A percentile compares a stretch with the other conserved stretches of the same genome.
phyloP scores from a whole-genome alignment of 2,888 invertebrate species.

The Dioctria rufipes region DNA sequence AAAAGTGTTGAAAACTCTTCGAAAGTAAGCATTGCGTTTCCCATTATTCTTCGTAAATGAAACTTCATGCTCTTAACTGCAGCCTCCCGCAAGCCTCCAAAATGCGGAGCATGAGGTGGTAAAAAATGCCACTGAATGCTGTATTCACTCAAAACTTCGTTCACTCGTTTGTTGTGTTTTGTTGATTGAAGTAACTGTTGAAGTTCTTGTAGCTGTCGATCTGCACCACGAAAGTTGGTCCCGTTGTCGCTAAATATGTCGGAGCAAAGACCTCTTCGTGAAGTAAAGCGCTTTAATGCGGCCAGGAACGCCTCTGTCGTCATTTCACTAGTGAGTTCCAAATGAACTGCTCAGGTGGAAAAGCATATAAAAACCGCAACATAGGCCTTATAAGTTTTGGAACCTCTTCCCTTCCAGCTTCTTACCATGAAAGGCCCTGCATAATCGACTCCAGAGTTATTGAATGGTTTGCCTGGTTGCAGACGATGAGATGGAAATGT shows the following conservation, averaged over 20 bases:
- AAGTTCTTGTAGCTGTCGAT: constrained; percentile 54
- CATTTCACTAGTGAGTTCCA: constrained; percentile 40
- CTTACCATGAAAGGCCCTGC: constrained; percentile 47
- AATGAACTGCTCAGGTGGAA: too few relatives aligned
- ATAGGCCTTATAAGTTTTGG: too few relatives aligned
- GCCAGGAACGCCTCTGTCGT: constrained; percentile 61
- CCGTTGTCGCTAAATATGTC: constrained; percentile 39
- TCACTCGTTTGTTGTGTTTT: background rate
- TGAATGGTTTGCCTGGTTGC: constrained; percentile 45
- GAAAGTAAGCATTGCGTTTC: background rate
- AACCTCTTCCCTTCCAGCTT: constrained; percentile 13
- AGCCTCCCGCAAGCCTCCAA: constrained; percentile 48
- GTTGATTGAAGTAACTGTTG: background rate
- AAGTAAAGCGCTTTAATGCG: constrained; percentile 57
- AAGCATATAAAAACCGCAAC: too few relatives aligned
- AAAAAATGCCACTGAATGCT: constrained; percentile 60
- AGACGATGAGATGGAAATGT: constrained; percentile 52
- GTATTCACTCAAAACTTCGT: background rate
- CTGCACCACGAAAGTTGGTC: constrained; percentile 32
- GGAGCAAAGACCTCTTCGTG: background rate
- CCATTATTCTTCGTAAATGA: constrained; percentile 7
- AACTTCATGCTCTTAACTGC: constrained; percentile 19
- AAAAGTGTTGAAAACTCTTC: constrained; percentile 62
- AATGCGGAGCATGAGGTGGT: constrained; percentile 26
- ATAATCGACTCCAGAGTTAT: constrained; percentile 55